Evolutionary conservation across 2,113 vertebrate species (phyloP).

Genomic region (Channa argus): DNA sequence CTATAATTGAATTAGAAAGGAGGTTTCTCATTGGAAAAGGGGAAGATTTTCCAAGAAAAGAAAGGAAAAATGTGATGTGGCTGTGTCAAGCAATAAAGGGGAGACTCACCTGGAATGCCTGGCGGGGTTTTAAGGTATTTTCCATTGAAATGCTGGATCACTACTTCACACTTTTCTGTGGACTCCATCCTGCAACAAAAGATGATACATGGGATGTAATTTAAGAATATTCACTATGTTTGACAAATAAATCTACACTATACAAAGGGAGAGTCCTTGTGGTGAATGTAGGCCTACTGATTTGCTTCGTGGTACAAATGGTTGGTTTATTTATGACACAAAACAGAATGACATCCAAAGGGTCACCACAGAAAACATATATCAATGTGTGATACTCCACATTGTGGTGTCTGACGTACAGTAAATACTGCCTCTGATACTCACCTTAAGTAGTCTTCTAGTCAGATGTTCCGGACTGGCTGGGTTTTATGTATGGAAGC

Average conservation of each 20-base stretch:
- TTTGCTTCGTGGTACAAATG: neutral
- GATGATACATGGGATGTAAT: neutral
- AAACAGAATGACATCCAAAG: neutral
- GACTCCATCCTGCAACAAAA: conserved; percentile 78
- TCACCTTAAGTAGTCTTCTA: too few relatives aligned
- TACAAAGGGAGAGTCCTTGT: neutral
- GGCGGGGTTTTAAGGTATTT: conserved; percentile 83
- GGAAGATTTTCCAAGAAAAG: conserved; percentile 36
- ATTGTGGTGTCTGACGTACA: too few relatives aligned
- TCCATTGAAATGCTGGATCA: conserved; percentile 82
- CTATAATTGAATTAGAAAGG: conserved; percentile 65
- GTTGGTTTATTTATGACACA: neutral
- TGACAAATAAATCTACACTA: neutral
- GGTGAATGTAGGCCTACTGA: neutral
- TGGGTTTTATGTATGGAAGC: too few relatives aligned
- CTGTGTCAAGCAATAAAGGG: conserved; percentile 20
- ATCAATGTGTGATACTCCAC: too few relatives aligned
- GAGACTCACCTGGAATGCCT: conserved; percentile 80
- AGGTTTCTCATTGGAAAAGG: conserved; percentile 33
- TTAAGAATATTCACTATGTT: neutral
- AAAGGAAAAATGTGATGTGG: conserved; percentile 12
- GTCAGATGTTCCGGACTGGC: too few relatives aligned
- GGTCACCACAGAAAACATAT: too few relatives aligned
- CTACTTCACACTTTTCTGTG: conserved; percentile 81
- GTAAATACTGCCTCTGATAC: too few relatives aligned